These are phyloP conservation scores for Rhynchonycteris naso DNA, from an alignment of 2,797 vertebrate species.

Conservation along the genomic window DNA sequence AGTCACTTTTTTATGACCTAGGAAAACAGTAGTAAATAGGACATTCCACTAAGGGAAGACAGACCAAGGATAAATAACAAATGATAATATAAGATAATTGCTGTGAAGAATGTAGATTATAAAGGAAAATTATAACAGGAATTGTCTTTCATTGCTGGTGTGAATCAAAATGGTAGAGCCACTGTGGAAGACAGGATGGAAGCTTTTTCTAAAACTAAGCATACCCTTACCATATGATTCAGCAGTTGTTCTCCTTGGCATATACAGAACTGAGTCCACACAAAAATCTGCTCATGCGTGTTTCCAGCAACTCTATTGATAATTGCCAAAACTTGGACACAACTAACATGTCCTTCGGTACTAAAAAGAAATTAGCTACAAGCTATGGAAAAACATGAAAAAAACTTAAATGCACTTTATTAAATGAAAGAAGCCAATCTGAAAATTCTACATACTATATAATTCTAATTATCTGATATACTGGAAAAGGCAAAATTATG, in stretches of 20 bases:
- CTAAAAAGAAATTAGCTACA: background rate
- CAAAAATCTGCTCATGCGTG: background rate
- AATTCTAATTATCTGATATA: background rate
- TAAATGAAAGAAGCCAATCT: background rate
- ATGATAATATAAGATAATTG: background rate
- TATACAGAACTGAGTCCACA: background rate
- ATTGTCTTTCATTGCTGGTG: background rate
- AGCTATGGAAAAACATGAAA: background rate
- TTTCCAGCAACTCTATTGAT: background rate
- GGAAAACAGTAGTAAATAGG: background rate
- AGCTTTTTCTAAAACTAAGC: background rate
- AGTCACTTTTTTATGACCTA: background rate
- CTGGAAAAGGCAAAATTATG: background rate
- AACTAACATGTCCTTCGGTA: background rate
- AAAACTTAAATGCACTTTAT: background rate
- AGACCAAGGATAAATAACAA: background rate
- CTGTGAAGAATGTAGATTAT: background rate
- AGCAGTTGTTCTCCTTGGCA: background rate
- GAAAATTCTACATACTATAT: background rate
- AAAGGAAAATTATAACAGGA: background rate
- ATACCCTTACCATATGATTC: background rate
- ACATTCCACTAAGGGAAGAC: background rate
- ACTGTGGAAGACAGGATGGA: background rate
- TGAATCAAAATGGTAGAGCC: background rate
- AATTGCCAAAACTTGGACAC: background rate